Evolutionary conservation across 92 coral and sea anemone genomes (phyloP), one percentile per base, ranked within the genome.

Genomic region (Epizoanthus illoricatus): DNA sequence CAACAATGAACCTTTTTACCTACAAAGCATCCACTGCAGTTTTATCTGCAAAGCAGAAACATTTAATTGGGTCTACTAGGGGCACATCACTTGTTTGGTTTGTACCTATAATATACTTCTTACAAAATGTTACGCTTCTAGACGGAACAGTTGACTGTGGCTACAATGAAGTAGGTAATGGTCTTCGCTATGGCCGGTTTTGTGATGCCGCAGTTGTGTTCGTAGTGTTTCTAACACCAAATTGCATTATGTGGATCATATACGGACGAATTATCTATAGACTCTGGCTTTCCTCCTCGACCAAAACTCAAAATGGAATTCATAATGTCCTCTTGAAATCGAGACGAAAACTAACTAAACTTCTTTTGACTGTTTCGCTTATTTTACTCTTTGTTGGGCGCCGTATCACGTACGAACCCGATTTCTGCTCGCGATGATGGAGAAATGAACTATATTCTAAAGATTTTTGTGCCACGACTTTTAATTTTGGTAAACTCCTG

Each of bases 181-280:
- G 12, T 16, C 47, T 66, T 49, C 16, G 69, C 58, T 60, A 76
- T 76, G 90, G 87, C 6, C 68, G 75, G 11, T 76, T 71, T 36
- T 87, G 84, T 20, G 90, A 87, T n/a, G 85, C 58, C 12, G 59
- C 80, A 1, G 80, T 87, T 71, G 85, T 84, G 19, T 74, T 84
- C 19, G 16, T 70, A 3, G 23, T 87, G 12, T 84, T 84, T 70
- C 23, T 84, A 19, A 65, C 69, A n/a, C 90, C 90, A 4, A 87
- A 84, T 41, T 64, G 59, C 58, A 52, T 87, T 20, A 57, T 87
- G 18, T 84, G 72, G 19, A 7, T 66, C 23, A 65, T 84, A 55
- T 84, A 87, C 58, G 85, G 90, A 21, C 65, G 85, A 36, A 41
- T 84, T 64, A 79, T 87, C 49, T 87, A 19, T 56, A 71, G 72